Base-by-base conservation (phyloP, 1,140 invertebrate genomes). In the Scaptomyza montana region DNA sequence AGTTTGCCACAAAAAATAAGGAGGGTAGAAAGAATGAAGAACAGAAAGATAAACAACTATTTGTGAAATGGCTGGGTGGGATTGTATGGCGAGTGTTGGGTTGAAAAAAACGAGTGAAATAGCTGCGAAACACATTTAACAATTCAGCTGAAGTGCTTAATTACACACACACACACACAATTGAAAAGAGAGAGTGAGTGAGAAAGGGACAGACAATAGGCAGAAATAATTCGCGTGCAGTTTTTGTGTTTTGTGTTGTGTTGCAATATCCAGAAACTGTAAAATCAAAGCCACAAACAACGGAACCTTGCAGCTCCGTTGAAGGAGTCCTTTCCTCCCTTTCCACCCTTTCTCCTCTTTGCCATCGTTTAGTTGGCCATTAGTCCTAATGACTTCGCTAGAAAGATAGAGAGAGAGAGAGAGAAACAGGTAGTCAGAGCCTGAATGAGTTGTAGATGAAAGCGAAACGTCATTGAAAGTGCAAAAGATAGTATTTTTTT, bases 141-240 rank as follows among this genome's bases (percentile, higher is more conserved):
- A 87, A 77, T 70, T 76, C 82, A 73, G 78, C 78, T 87, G 67
- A 87, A 86, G 82, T 86, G 82, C 82, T 87, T 81, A 86, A 86
- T 86, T 86, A 82, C 78, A 80, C 77, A 68, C 64, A 74, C 60
- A 69, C 45, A 61, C 28, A 74, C 5, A 61, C 16, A 50, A 25
- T 36, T 43, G 36, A 2, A 54, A 13, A 45, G 62, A 59, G 53
- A 46, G 60, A 45, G 21, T 45, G 25, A 28, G 28, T 64, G 54
- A 12, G 50, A 62, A 51, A 47, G 28, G 45, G 43, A 21, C 36
- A 13, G 41, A 13, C 16, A 74, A 75, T 72, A 85, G 66, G 59
- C 60, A 65, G 39, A 70, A 77, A 74, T 74, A 69, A 77, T 74
- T 77, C 49, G 56, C 70, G 65, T 64, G 60, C 57, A 19, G 51